These are phyloP conservation scores for Clepsis dumicolana DNA, from an alignment of 2,888 invertebrate genomes.

Conservation along the genomic window DNA sequence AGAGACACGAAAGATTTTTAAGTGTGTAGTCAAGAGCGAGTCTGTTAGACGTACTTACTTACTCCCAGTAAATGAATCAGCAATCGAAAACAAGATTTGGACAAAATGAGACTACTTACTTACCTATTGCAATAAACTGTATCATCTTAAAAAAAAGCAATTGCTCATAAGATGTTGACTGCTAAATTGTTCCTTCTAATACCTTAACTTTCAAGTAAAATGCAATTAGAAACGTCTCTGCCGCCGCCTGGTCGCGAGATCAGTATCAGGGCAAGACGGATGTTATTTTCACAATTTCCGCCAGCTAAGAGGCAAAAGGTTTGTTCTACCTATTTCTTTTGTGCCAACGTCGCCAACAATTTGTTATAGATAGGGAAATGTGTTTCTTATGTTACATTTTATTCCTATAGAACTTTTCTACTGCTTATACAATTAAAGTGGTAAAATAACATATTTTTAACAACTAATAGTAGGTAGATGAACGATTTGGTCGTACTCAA, in stretches of 20 bases:
- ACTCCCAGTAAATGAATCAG: slow-evolving; percentile 45
- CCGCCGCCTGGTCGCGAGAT: slow-evolving; percentile 53
- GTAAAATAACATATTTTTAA: too few relatives aligned
- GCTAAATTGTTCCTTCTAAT: background rate
- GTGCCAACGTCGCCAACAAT: too few relatives aligned
- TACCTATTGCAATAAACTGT: background rate
- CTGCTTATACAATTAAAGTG: too few relatives aligned
- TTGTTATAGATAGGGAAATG: too few relatives aligned
- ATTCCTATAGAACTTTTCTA: too few relatives aligned
- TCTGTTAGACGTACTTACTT: slow-evolving; percentile 7
- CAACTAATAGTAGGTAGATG: too few relatives aligned
- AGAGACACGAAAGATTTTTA: slow-evolving; percentile 22
- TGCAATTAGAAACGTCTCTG: background rate
- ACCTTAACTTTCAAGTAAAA: background rate
- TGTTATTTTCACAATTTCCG: slow-evolving; percentile 58
- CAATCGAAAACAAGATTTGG: background rate
- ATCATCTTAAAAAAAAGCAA: background rate
- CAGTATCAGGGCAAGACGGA: slow-evolving; percentile 71
- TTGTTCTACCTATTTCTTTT: background rate
- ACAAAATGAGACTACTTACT: background rate
- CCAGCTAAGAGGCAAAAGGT: slow-evolving; percentile 55
- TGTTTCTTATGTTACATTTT: too few relatives aligned
- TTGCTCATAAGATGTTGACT: background rate
- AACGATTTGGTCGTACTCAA: background rate
- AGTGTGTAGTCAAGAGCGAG: background rate